phyloP scores from a whole-genome alignment of 2,888 invertebrate genomes.

The Erynnis tages region DNA sequence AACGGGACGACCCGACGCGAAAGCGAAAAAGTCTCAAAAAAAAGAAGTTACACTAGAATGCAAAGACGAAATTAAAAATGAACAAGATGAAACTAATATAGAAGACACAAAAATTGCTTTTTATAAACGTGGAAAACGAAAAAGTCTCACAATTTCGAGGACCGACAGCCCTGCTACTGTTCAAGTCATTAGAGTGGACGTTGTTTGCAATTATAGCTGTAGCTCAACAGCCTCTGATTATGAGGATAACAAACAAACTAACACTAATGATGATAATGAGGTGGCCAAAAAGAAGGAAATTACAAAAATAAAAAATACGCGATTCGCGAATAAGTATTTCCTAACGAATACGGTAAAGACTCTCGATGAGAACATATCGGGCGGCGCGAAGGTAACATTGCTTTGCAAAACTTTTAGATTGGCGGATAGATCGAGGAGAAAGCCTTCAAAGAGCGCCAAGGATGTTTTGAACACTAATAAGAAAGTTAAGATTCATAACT shows the following conservation, averaged over 20 bases:
- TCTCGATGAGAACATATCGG: constrained; percentile 61
- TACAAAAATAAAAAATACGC: constrained; percentile 44
- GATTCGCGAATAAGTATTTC: constrained; percentile 62
- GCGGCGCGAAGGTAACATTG: constrained; percentile 69
- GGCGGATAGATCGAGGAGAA: constrained; percentile 45
- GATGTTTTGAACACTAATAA: constrained; percentile 19
- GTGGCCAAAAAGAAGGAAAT: constrained; percentile 38
- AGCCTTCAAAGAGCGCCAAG: constrained; percentile 4
- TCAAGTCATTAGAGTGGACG: constrained; percentile 75
- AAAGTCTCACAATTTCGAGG: constrained; percentile 71
- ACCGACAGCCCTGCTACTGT: constrained; percentile 72
- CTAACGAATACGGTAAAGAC: constrained; percentile 66
- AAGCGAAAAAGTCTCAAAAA: constrained; percentile 34
- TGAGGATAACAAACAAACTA: constrained; percentile 45
- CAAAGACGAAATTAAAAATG: constrained; percentile 37
- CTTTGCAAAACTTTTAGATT: constrained; percentile 72
- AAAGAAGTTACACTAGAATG: constrained; percentile 10
- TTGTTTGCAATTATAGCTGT: constrained; percentile 60
- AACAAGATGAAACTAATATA: constrained; percentile 32
- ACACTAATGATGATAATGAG: constrained; percentile 23
- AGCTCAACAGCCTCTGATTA: constrained; percentile 48
- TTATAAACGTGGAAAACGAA: constrained; percentile 60
- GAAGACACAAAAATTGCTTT: constrained; percentile 58
- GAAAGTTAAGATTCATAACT: constrained; percentile 11
- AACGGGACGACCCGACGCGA: constrained; percentile 38